Conservation (phyloP, 2,113 vertebrate species). For the Probosciger aterrimus region DNA sequence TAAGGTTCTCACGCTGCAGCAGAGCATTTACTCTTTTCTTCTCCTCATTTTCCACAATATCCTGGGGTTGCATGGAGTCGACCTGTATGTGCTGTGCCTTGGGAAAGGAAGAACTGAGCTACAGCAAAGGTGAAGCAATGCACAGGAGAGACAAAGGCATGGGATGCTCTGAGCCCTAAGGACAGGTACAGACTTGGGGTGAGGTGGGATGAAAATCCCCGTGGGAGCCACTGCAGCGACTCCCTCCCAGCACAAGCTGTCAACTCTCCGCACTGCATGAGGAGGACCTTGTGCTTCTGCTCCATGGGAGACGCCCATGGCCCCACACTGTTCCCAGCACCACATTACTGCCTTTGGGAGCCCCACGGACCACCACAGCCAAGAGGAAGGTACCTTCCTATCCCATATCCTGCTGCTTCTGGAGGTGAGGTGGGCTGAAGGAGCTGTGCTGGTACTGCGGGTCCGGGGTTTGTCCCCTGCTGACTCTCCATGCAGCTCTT, state of each 20-base stretch:
- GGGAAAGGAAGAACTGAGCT: not conserved
- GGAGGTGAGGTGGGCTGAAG: not conserved
- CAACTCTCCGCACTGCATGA: not conserved
- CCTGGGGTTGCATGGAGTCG: slow-evolving; percentile 68
- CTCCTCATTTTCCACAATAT: slow-evolving; percentile 75
- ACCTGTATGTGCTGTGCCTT: not conserved
- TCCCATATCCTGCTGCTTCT: not conserved
- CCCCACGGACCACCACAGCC: fast-evolving
- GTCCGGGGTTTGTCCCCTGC: slow-evolving; percentile 50
- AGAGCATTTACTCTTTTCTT: slow-evolving; percentile 63
- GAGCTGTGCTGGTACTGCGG: not conserved
- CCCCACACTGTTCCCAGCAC: not conserved
- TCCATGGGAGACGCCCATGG: not conserved
- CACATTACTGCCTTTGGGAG: not conserved
- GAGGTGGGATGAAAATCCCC: not conserved
- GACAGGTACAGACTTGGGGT: not conserved
- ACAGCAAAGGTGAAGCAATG: not conserved
- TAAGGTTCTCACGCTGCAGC: slow-evolving; percentile 66
- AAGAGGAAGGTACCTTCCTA: slow-evolving; percentile 55
- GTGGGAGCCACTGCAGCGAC: not conserved
- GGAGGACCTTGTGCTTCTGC: not conserved
- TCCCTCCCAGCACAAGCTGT: not conserved
- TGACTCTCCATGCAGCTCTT: slow-evolving; percentile 61
- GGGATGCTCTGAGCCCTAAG: not conserved
- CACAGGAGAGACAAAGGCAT: not conserved